Evolutionary conservation across 2,888 invertebrate genomes (phyloP), one percentile per base, ranked within the genome.

Genomic region (Agrotis ipsilon): DNA sequence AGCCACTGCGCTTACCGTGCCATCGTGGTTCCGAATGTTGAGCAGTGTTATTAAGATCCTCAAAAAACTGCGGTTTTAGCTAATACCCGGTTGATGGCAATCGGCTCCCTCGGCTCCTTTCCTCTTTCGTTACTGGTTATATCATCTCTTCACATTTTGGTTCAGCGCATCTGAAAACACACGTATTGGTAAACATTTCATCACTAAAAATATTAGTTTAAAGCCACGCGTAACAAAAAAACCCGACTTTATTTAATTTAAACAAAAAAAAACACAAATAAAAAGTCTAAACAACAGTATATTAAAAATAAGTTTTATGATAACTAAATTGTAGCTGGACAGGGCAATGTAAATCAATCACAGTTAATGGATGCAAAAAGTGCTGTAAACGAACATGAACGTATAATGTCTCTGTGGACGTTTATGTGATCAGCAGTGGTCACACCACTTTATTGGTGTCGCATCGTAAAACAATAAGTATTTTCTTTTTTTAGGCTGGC

Each of bases 261-360:
- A 9, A 7, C 32, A 32, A 32, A 32, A 39, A 39, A 39, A 9
- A 39, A 9, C 39, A 19, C 51, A 67, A 65, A 39, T 19, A 43
- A 54, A 54, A 48, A 1, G 39, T n/a, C 1, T 5, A 62, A 74
- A 62, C 39, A n/a, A n/a, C 55, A 19, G 55, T 45, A 45, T 49
- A 71, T 60, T 62, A 63, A 60, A 78, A 72, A 72, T 62, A 65
- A 63, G 24, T 68, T 83, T 80, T 73, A 70, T 68, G 77, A 77
- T 66, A 80, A 72, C 62, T 72, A 74, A 77, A 72, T 78, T 63
- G 59, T 69, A 39, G 52, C 43, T 58, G 69, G 76, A 72, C 68
- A 63, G 72, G 59, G n/a, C 48, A 60, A 60, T 59, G 61, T 85
- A 84, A 85, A 84, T 84, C 83, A 85, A 78, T 83, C 86, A 76